Percentiles rank a stretch among this genome's conserved stretches.
Evolutionary conservation across 2,113 vertebrate species (phyloP).

Genomic region (Lichenostomus cassidix): DNA sequence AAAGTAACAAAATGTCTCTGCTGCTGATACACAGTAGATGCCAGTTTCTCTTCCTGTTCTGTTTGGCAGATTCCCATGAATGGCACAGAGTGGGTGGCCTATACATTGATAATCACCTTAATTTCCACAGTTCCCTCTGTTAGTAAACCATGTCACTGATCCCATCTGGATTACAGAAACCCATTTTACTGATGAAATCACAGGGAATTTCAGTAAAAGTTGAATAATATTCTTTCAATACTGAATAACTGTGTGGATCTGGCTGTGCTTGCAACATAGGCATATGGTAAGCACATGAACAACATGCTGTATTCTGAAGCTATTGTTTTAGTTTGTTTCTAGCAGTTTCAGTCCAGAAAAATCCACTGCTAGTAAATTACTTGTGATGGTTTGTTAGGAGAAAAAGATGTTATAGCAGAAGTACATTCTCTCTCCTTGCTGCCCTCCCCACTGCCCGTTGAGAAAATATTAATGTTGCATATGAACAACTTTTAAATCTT

Average conservation of each 20-base stretch:
- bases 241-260: conserved; percentile 61
- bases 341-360: conserved; percentile 49
- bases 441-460: neutral
- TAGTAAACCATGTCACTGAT: conserved; percentile 34
- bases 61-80: neutral
- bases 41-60: conserved; percentile 35
- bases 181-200: conserved; percentile 49
- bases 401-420: neutral
- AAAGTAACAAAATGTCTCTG: conserved; percentile 31
- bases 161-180: conserved; percentile 71
- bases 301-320: conserved; percentile 37
- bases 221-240: conserved; percentile 69
- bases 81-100: conserved; percentile 56
- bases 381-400: neutral
- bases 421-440: neutral
- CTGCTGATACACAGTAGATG: conserved; percentile 49
- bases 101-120: conserved; percentile 16
- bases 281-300: conserved; percentile 73
- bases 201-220: conserved; percentile 67
- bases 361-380: conserved; percentile 29
- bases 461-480: neutral
- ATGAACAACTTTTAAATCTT: neutral
- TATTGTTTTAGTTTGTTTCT: conserved; percentile 69
- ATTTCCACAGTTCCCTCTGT: conserved; percentile 56
- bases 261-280: conserved; percentile 46